A percentile compares a stretch with the other conserved stretches of the same genome.
phyloP scores from a whole-genome alignment of 2,888 invertebrate genomes.

The Ornithoptera priamus region DNA sequence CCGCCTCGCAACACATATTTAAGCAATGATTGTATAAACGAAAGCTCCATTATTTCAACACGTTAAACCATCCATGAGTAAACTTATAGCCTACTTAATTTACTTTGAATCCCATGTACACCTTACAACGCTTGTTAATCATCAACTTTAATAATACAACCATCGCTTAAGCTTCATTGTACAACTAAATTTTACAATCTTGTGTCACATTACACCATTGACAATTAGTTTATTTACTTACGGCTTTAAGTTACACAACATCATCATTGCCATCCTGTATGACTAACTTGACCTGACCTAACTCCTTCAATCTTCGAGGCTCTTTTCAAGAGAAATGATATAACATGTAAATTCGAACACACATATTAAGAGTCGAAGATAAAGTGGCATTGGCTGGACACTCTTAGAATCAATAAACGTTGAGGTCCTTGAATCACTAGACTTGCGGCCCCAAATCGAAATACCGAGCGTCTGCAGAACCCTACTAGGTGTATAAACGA shows the following conservation, averaged over 20 bases:
- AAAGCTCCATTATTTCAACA: conserved; percentile 12
- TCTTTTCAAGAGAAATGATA: no score
- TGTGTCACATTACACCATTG: neutral
- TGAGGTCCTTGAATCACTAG: no score
- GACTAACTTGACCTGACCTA: no score
- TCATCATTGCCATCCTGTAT: no score
- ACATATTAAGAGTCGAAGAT: no score
- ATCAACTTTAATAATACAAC: neutral
- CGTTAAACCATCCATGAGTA: conserved; percentile 5
- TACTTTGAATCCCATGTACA: neutral
- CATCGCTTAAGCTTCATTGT: neutral
- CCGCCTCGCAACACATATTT: conserved; percentile 22
- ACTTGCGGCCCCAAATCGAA: no score
- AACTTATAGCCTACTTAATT: neutral
- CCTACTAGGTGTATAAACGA: no score
- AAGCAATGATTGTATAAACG: conserved; percentile 16
- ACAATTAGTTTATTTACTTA: neutral
- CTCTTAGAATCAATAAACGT: no score
- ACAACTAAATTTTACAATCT: neutral
- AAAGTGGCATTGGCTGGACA: no score
- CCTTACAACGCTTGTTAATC: neutral
- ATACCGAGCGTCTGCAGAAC: no score
- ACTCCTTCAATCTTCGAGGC: no score
- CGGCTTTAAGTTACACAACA: neutral
- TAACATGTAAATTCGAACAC: no score